phyloP scores from a whole-genome alignment of 2,888 invertebrate genomes.

The Eupithecia abbreviata region DNA sequence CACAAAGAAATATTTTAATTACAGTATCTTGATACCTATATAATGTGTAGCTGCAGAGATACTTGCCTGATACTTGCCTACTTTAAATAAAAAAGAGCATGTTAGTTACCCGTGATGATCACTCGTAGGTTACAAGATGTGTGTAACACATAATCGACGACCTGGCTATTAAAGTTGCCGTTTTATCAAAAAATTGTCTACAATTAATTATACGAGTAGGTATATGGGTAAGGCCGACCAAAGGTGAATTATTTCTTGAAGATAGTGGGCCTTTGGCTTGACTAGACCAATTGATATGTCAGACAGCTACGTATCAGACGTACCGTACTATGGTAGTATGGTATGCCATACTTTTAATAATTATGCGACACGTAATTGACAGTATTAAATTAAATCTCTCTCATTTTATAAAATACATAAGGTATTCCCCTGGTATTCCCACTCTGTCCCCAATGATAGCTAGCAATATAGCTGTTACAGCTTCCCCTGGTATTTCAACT shows the following conservation, averaged over 20 bases:
- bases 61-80: neutral
- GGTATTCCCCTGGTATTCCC: no score
- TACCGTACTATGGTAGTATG: neutral
- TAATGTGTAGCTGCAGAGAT: neutral
- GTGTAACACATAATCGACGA: neutral
- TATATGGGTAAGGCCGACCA: neutral
- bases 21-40: neutral
- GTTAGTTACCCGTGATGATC: conserved; percentile 49
- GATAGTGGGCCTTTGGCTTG: conserved; percentile 1
- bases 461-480: no score
- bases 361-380: neutral
- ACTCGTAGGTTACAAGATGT: conserved; percentile 31
- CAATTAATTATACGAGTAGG: conserved; percentile 5
- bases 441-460: no score
- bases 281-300: neutral
- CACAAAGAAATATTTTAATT: neutral
- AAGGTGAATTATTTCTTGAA: neutral
- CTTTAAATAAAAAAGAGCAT: conserved; percentile 38
- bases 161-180: neutral
- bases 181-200: conserved; percentile 14
- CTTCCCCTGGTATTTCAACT: no score
- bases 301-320: neutral
- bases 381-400: neutral
- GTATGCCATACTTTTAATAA: no score
- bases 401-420: neutral